phyloP scores from a whole-genome alignment of 2,113 vertebrate species.

The Saimiri boliviensis region DNA sequence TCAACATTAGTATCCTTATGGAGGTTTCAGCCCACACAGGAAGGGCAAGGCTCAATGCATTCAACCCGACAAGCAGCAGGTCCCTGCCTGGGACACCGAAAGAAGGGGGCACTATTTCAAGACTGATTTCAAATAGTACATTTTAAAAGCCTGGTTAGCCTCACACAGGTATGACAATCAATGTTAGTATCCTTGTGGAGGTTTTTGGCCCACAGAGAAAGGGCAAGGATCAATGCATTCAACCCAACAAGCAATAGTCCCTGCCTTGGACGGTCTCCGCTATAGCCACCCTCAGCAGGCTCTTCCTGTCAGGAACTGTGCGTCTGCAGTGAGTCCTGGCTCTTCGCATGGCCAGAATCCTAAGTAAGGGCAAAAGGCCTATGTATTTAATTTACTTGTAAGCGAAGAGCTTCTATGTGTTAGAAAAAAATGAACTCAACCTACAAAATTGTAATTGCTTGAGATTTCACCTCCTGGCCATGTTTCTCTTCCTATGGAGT shows the following conservation, averaged over 20 bases:
- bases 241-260: not conserved
- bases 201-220: not conserved
- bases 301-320: not conserved
- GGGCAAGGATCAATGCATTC: not conserved
- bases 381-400: constrained; percentile 56
- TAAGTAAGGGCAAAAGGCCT: constrained; percentile 42
- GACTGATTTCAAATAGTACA: constrained; percentile 41
- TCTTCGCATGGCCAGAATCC: not conserved
- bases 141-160: constrained; percentile 2
- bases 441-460: constrained; percentile 71
- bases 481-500: constrained; percentile 69
- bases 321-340: not conserved
- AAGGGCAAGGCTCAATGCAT: not conserved
- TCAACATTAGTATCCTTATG: not conserved
- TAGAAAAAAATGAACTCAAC: constrained; percentile 61
- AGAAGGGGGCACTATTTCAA: not conserved
- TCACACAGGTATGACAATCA: not conserved
- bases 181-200: not conserved
- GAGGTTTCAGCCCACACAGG: not conserved
- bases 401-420: constrained; percentile 45
- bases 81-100: not conserved
- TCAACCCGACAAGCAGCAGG: not conserved
- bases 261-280: not conserved
- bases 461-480: constrained; percentile 76
- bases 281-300: not conserved